Percentiles rank a stretch among this genome's conserved stretches.
phyloP scores from a whole-genome alignment of 2,888 invertebrate genomes.

The Elysia crispata region DNA sequence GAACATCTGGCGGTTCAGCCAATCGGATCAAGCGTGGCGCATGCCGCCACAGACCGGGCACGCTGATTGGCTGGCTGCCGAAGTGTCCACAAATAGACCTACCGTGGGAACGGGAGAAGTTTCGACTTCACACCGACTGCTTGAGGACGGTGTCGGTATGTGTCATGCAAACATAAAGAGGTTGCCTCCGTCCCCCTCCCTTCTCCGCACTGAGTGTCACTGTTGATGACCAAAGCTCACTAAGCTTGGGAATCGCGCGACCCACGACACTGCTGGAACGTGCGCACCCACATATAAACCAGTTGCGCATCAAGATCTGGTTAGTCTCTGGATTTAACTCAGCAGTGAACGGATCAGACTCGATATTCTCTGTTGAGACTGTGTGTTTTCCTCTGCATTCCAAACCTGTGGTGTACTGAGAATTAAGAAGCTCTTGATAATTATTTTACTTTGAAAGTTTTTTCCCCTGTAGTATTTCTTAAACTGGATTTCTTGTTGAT shows the following conservation, averaged over 20 bases:
- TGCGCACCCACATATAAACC: neutral
- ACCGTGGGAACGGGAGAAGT: slow-evolving; percentile 70
- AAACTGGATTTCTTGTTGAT: neutral
- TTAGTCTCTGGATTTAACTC: neutral
- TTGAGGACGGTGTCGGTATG: slow-evolving; percentile 55
- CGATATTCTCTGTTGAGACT: neutral
- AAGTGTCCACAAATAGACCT: slow-evolving; percentile 57
- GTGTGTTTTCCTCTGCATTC: neutral
- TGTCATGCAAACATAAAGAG: slow-evolving; percentile 52
- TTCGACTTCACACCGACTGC: slow-evolving; percentile 67
- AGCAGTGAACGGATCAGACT: neutral
- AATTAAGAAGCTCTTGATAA: too few species aligned
- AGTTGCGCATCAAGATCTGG: neutral
- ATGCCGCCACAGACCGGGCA: slow-evolving; percentile 49
- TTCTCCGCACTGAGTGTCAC: too few species aligned
- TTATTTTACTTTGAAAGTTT: too few species aligned
- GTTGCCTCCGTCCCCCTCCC: neutral
- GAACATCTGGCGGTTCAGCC: slow-evolving; percentile 57
- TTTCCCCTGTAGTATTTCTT: too few species aligned
- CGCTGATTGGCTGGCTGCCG: slow-evolving; percentile 63
- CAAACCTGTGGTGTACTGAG: too few species aligned
- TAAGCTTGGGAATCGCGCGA: neutral
- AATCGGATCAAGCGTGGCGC: slow-evolving; percentile 54
- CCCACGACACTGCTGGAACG: neutral
- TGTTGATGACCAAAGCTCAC: too few species aligned